Evolutionary conservation across 2,113 vertebrate species (phyloP).

Genomic region (Alligator mississippiensis): DNA sequence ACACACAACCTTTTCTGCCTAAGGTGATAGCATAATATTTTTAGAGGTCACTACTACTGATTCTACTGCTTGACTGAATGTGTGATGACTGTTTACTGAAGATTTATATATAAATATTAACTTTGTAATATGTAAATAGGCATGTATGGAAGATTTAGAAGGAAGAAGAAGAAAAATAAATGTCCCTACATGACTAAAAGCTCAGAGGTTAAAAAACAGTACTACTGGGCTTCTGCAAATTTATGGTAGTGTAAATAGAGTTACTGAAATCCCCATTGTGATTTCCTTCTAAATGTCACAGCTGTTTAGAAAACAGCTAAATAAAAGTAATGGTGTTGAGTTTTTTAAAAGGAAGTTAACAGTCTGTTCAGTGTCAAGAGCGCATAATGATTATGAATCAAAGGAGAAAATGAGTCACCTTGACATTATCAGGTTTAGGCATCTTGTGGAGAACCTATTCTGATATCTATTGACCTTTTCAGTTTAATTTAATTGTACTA

Average conservation of each 20-base stretch:
- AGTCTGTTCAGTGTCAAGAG: slow-evolving; percentile 49
- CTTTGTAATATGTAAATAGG: neutral
- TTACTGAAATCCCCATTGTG: neutral
- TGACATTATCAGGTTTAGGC: slow-evolving; percentile 74
- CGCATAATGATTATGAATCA: slow-evolving; percentile 65
- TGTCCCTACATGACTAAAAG: neutral
- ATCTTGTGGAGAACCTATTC: slow-evolving; percentile 64
- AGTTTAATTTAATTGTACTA: slow-evolving; percentile 74
- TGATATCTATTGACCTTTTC: slow-evolving; percentile 77
- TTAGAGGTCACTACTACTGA: too few relatives aligned
- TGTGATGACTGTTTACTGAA: too few relatives aligned
- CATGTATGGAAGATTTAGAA: too few relatives aligned
- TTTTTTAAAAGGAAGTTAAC: slow-evolving; percentile 51
- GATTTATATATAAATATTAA: too few relatives aligned
- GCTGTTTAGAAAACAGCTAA: slow-evolving; percentile 44
- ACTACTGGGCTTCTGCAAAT: slow-evolving; percentile 20
- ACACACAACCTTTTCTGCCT: too few relatives aligned
- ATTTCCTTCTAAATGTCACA: slow-evolving; percentile 13
- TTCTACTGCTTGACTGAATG: too few relatives aligned
- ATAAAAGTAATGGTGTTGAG: slow-evolving; percentile 28
- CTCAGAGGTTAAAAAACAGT: neutral
- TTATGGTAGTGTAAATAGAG: neutral
- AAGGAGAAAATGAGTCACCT: slow-evolving; percentile 72
- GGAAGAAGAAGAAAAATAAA: neutral
- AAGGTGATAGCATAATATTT: too few relatives aligned